Evolutionary conservation across 2,888 invertebrate genomes (phyloP).

Genomic region (Leptura quadrifasciata): DNA sequence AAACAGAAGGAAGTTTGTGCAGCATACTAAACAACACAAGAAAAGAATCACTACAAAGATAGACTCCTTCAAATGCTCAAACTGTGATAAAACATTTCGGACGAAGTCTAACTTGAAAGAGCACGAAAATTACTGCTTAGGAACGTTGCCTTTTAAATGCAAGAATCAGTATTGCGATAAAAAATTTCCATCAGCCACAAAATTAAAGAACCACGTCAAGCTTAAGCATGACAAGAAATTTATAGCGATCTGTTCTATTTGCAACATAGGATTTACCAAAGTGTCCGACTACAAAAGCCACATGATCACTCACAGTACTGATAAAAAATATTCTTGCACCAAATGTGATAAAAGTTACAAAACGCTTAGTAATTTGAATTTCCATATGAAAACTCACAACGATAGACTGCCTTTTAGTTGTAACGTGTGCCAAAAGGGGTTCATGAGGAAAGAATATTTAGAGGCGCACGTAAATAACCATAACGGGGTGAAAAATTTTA

Average conservation of each 20-base stretch:
- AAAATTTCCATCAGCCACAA: constrained; percentile 69
- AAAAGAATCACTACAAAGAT: constrained; percentile 57
- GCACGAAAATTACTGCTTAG: constrained; percentile 70
- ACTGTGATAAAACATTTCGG: constrained; percentile 67
- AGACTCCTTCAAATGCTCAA: constrained; percentile 64
- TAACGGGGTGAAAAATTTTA: constrained; percentile 69
- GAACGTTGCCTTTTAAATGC: constrained; percentile 67
- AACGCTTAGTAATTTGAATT: constrained; percentile 71
- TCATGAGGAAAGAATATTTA: constrained; percentile 71
- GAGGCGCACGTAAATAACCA: constrained; percentile 71
- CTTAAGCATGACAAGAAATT: constrained; percentile 72
- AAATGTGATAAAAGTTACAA: constrained; percentile 71
- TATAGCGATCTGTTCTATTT: constrained; percentile 70
- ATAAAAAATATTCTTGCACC: constrained; percentile 70
- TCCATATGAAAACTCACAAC: constrained; percentile 70
- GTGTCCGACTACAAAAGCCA: constrained; percentile 71
- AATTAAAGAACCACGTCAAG: constrained; percentile 70
- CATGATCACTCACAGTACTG: constrained; percentile 70
- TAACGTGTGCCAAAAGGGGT: constrained; percentile 68
- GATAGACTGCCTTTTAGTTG: constrained; percentile 68
- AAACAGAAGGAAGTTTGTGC: constrained; percentile 58
- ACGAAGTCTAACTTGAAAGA: constrained; percentile 69
- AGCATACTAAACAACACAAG: constrained; percentile 56
- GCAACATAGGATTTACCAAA: constrained; percentile 71
- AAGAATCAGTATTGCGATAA: constrained; percentile 67